Percentiles rank a stretch among this genome's conserved stretches.
Conservation (phyloP, 2,888 invertebrate genomes). For the Euphydryas editha region DNA sequence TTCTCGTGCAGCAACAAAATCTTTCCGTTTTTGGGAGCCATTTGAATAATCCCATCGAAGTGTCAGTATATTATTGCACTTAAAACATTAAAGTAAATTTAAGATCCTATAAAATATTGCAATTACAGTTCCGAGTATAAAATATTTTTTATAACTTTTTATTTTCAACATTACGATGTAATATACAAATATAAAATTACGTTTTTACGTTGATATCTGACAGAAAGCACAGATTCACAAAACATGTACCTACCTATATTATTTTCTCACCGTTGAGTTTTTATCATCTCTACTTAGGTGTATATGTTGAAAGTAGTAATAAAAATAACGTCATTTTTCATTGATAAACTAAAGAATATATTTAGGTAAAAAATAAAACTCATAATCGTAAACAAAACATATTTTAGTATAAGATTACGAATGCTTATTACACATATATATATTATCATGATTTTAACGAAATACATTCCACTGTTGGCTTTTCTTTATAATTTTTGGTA, state of each 20-base stretch:
- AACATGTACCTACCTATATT: neutral
- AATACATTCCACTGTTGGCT: constrained; percentile 8
- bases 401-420: neutral
- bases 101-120: constrained; percentile 25
- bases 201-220: neutral
- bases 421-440: constrained; percentile 1
- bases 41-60: constrained; percentile 48
- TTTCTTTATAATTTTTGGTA: constrained; percentile 22
- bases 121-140: constrained; percentile 17
- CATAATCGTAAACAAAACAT: neutral
- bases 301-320: neutral
- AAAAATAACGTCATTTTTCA: neutral
- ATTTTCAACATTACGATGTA: constrained; percentile 14
- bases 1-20: constrained; percentile 56
- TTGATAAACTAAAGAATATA: neutral
- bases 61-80: constrained; percentile 21
- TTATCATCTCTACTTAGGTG: no score
- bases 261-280: neutral
- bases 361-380: neutral
- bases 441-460: neutral
- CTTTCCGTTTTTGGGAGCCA: constrained; percentile 50
- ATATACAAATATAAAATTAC: constrained; percentile 15
- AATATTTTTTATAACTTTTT: constrained; percentile 26
- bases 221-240: constrained; percentile 11
- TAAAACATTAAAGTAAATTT: constrained; percentile 31